Evolutionary conservation across 2,888 invertebrate species (phyloP).

Genomic region (Spatulosminthurus flaviceps): DNA sequence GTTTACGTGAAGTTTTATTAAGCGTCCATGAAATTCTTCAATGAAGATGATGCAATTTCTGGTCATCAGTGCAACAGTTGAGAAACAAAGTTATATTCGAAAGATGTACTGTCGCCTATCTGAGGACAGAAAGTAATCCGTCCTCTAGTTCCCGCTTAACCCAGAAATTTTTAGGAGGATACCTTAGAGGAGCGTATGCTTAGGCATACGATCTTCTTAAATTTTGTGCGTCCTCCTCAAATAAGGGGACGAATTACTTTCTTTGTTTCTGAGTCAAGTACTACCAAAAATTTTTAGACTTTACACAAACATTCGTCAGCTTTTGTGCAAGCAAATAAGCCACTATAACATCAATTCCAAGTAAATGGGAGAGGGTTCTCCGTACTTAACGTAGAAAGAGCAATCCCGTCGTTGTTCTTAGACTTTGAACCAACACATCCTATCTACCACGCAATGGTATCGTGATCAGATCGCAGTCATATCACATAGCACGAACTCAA

Average conservation of each 20-base stretch:
- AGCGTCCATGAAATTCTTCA: not conserved
- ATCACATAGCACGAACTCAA: slow-evolving; percentile 11
- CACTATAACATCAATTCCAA: too few relatives aligned
- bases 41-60: not conserved
- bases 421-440: slow-evolving; percentile 36
- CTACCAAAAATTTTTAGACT: too few relatives aligned
- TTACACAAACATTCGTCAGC: too few relatives aligned
- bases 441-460: slow-evolving; percentile 31
- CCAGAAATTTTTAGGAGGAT: not conserved
- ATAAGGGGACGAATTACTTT: too few relatives aligned
- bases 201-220: too few relatives aligned
- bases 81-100: not conserved
- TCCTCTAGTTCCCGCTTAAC: not conserved
- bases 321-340: too few relatives aligned
- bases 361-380: too few relatives aligned
- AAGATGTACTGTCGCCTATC: not conserved
- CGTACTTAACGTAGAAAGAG: not conserved
- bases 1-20: not conserved
- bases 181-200: too few relatives aligned
- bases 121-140: not conserved
- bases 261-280: not conserved
- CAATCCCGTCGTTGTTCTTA: slow-evolving; percentile 4
- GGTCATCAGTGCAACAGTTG: not conserved
- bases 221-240: too few relatives aligned
- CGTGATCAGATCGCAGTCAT: slow-evolving; percentile 31